Evolutionary conservation across 2,113 vertebrate genomes (phyloP), one percentile per base, ranked within the genome.

Genomic region (Sylvilagus bachmani): DNA sequence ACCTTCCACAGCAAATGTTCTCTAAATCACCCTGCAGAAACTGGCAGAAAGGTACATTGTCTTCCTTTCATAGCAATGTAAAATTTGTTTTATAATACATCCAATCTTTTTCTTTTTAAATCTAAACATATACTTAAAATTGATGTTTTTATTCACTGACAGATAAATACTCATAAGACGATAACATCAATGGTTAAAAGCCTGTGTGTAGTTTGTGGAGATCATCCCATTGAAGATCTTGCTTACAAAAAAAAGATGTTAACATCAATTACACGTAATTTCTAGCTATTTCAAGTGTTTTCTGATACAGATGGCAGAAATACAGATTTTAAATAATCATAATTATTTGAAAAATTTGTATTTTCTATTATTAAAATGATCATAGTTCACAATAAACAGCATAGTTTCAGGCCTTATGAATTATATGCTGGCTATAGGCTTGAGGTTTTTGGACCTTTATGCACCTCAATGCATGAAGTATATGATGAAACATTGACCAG

Each of bases 381-480:
- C 10, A 62, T 9, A 58, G 12, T 24, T 94, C 13, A 33, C 51
- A 71, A 27, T 79, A 71, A 51, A 73, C 10, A n/a, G 22, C 44
- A 62, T 24, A 69, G 29, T 66, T 55, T 53, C 49, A 1, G 16
- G 73, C 81, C 11, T 5, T 84, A 38, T 19, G 97, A 93, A 79
- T 70, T 25, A 8, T 89, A 69, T 86, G 14, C 22, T 91, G 58
- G 74, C 19, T 3, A 51, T 29, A 75, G 95, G 24, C 29, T 70
- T 75, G 36, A 91, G 89, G 1, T 11, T 44, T 27, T 88, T 58
- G 89, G 93, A 94, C 31, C 16, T 61, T 95, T 69, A 17, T 79
- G n/a, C 19, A 73, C 58, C 24, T 51, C 80, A 55, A 11, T 51
- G 62, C 17, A n/a, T 62, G 33, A 11, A 31, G 62, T 67, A 33